Conservation (phyloP, 53 echinoderm and acorn worm genomes). For the Henricia sp. region DNA sequence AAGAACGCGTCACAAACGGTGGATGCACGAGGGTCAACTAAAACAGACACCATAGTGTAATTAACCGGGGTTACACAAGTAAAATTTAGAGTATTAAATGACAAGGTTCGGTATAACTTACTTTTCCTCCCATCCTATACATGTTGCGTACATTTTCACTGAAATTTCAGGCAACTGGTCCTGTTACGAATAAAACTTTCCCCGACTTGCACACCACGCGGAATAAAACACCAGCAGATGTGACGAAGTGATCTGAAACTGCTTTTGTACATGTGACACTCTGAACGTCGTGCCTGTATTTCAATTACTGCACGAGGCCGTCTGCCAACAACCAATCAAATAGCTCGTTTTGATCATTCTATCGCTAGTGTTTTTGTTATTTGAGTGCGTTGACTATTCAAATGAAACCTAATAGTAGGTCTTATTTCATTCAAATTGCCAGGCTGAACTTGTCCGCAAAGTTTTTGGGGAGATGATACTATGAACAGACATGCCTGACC, state of each 20-base stretch:
- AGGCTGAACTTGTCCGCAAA: neutral
- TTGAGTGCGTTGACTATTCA: slow-evolving; percentile 6
- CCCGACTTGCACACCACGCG: neutral
- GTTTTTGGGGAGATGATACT: slow-evolving; percentile 12
- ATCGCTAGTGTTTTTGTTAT: slow-evolving; percentile 26
- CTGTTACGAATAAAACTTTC: neutral
- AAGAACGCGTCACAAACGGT: no score
- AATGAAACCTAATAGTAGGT: neutral
- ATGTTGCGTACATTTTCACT: slow-evolving; percentile 12
- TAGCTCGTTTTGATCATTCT: neutral
- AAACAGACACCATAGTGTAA: no score
- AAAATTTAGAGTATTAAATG: no score
- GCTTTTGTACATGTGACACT: neutral
- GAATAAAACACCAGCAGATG: slow-evolving; percentile 22
- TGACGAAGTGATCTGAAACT: slow-evolving; percentile 20
- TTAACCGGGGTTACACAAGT: no score
- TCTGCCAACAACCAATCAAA: slow-evolving; percentile 26
- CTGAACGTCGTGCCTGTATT: neutral
- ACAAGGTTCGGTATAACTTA: slow-evolving; percentile 22
- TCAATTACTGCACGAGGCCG: neutral
- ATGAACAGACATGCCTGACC: slow-evolving; percentile 12
- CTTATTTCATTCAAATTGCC: slow-evolving; percentile 13
- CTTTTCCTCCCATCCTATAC: slow-evolving; percentile 38
- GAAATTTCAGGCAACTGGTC: neutral
- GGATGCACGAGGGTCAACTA: no score